Conservation (phyloP, 2,888 invertebrate species). For the Copidosoma aretas region DNA sequence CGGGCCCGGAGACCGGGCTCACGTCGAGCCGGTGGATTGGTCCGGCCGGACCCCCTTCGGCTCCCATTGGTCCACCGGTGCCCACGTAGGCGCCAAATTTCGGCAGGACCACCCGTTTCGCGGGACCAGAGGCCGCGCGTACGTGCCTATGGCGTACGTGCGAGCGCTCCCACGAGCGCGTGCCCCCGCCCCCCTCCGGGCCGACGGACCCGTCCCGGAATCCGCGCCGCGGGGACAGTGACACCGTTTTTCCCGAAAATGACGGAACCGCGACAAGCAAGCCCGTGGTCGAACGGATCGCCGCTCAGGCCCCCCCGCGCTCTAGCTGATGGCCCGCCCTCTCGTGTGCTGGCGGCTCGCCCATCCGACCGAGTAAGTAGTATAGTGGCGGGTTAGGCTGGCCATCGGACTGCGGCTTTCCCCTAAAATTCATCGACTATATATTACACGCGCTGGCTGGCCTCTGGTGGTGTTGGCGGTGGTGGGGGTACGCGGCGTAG, state of each 20-base stretch:
- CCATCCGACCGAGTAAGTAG: neutral
- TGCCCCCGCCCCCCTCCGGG: neutral
- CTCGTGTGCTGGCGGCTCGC: no score
- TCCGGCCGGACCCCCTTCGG: constrained; percentile 56
- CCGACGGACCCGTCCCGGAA: neutral
- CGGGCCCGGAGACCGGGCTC: constrained; percentile 59
- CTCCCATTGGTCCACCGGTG: constrained; percentile 54
- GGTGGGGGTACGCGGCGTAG: constrained; percentile 29
- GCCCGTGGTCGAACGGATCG: neutral
- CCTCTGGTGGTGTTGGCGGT: neutral
- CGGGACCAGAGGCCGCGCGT: constrained; percentile 14
- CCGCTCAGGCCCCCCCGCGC: neutral
- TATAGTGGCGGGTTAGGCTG: neutral
- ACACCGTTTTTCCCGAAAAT: constrained; percentile 62
- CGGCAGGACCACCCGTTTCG: constrained; percentile 46
- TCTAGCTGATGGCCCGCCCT: neutral
- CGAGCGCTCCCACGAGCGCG: constrained; percentile 16
- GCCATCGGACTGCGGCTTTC: constrained; percentile 49
- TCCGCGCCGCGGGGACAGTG: constrained; percentile 51
- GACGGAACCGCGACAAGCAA: constrained; percentile 32
- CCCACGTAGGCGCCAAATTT: constrained; percentile 49
- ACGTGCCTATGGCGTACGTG: neutral
- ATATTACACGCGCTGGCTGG: neutral
- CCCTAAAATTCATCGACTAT: constrained; percentile 56
- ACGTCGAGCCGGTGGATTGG: constrained; percentile 57